phyloP scores from a whole-genome alignment of 2,797 vertebrate genomes.

The Sebastiscus tertius region DNA sequence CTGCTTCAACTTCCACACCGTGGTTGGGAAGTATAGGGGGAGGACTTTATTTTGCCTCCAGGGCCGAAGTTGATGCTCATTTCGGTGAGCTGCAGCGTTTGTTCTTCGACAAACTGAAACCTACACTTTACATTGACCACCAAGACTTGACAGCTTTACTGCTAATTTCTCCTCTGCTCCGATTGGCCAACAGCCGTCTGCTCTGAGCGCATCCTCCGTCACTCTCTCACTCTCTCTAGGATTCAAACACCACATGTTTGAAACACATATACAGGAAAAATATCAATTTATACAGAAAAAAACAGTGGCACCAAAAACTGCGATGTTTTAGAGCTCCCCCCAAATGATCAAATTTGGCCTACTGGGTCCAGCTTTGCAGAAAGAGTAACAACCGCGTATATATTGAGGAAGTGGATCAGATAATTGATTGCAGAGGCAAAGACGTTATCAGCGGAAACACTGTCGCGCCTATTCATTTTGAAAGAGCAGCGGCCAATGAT shows the following conservation, averaged over 20 bases:
- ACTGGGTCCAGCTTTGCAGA: too few species aligned
- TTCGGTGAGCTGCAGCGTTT: neutral
- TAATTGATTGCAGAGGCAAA: rapidly evolving
- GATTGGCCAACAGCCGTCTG: neutral
- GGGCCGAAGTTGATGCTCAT: neutral
- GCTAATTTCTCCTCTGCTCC: neutral
- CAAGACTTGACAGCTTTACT: neutral
- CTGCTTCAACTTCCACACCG: neutral
- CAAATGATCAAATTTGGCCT: rapidly evolving
- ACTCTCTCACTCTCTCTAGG: neutral
- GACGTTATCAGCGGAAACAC: too few species aligned
- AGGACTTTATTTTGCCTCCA: neutral
- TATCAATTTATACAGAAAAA: neutral
- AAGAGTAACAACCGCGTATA: rapidly evolving
- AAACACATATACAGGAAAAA: too few species aligned
- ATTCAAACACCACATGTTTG: neutral
- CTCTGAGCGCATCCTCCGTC: neutral
- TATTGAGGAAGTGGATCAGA: neutral
- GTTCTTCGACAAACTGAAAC: neutral
- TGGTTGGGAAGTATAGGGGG: neutral
- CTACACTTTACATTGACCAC: neutral
- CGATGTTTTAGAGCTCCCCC: too few species aligned
- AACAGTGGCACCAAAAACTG: too few species aligned
- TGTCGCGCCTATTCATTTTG: too few species aligned
- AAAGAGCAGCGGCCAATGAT: rapidly evolving